phyloP scores from a whole-genome alignment of 2,888 invertebrate species.

The Melinaea menophilus region DNA sequence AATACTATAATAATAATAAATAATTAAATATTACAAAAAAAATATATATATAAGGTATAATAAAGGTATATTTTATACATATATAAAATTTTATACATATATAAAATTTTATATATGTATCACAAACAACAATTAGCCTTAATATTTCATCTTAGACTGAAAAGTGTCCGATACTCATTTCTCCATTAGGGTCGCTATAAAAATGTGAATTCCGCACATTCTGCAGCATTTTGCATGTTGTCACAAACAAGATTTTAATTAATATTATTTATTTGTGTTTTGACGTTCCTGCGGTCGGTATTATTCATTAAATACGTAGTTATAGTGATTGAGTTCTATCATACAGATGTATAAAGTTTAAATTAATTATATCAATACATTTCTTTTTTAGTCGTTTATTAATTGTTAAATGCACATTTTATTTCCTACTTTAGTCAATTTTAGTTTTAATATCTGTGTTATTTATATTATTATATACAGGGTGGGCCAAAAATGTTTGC shows the following conservation, averaged over 20 bases:
- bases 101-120: constrained; percentile 7
- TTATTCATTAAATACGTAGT: constrained; percentile 31
- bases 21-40: too few relatives aligned
- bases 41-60: too few relatives aligned
- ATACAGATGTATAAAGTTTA: not conserved
- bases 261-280: constrained; percentile 58
- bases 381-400: too few relatives aligned
- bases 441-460: too few relatives aligned
- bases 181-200: constrained; percentile 39
- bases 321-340: constrained; percentile 26
- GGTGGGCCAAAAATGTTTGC: too few relatives aligned
- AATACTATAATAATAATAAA: too few relatives aligned
- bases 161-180: constrained; percentile 37
- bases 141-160: constrained; percentile 25
- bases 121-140: constrained; percentile 15
- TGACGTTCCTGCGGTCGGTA: constrained; percentile 34
- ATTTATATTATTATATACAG: too few relatives aligned
- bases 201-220: constrained; percentile 42
- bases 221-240: constrained; percentile 50
- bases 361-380: too few relatives aligned
- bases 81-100: too few relatives aligned
- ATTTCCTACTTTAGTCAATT: too few relatives aligned
- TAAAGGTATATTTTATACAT: too few relatives aligned
- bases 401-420: too few relatives aligned
- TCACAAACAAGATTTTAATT: constrained; percentile 65